Conservation (phyloP, 2,797 vertebrate genomes). For the Mormyrus hasselquistii region DNA sequence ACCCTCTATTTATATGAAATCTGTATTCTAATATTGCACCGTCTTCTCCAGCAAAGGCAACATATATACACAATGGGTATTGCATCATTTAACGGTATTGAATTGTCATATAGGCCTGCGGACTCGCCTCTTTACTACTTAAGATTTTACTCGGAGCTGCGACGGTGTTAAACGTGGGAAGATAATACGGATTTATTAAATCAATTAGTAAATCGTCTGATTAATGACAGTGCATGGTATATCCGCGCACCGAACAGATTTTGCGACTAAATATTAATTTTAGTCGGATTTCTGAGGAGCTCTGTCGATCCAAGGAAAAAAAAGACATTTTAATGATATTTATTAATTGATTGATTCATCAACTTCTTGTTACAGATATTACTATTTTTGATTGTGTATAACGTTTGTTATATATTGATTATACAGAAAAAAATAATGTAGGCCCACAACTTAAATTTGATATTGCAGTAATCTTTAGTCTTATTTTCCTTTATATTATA, state of each 20-base stretch:
- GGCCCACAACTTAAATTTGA: background rate
- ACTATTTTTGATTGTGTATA: background rate
- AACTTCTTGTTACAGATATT: background rate
- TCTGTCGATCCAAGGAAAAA: background rate
- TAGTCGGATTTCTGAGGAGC: conserved; percentile 8
- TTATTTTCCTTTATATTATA: background rate
- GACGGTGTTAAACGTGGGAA: conserved; percentile 21
- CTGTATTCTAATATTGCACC: background rate
- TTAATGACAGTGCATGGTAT: conserved; percentile 24
- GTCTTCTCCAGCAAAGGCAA: background rate
- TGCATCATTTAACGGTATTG: background rate
- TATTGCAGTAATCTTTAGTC: background rate
- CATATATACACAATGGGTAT: background rate
- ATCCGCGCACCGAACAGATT: background rate
- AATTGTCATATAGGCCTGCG: background rate
- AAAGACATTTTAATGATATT: conserved; percentile 11
- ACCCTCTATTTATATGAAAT: background rate
- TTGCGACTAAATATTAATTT: conserved; percentile 16
- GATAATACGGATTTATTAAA: conserved; percentile 32
- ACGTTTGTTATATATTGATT: background rate
- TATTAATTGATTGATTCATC: background rate
- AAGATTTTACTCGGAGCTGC: conserved; percentile 33
- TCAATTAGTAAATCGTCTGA: conserved; percentile 39
- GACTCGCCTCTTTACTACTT: background rate
- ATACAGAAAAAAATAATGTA: background rate